Percentiles rank a stretch among this genome's conserved stretches.
These are phyloP conservation scores for Perizoma affinitatum DNA, from an alignment of 2,888 invertebrate species.

Conservation along the genomic window DNA sequence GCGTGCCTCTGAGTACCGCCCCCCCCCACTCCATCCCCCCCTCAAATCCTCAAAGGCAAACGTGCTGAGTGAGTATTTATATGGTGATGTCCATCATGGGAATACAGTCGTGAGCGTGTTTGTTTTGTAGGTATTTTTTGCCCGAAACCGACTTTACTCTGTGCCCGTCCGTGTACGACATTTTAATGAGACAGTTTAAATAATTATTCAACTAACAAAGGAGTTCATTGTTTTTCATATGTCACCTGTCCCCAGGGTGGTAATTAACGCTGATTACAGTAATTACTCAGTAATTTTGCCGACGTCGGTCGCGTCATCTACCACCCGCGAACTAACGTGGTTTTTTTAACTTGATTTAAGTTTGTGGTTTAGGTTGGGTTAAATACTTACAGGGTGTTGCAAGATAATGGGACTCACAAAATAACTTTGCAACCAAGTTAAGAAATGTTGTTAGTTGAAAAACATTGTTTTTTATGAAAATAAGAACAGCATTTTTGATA, in stretches of 20 bases:
- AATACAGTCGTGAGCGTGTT: too few relatives aligned
- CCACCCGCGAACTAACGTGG: constrained; percentile 23
- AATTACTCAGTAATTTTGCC: constrained; percentile 50
- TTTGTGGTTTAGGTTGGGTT: neutral
- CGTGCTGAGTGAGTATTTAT: too few relatives aligned
- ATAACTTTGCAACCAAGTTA: too few relatives aligned
- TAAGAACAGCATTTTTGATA: too few relatives aligned
- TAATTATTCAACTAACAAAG: constrained; percentile 61
- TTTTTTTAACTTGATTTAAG: constrained; percentile 3
- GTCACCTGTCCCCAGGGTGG: constrained; percentile 59
- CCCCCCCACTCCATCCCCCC: too few relatives aligned
- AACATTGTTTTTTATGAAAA: too few relatives aligned
- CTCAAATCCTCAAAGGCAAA: too few relatives aligned
- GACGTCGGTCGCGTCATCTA: constrained; percentile 30
- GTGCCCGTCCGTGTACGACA: constrained; percentile 39
- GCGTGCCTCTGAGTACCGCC: too few relatives aligned
- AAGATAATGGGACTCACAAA: too few relatives aligned
- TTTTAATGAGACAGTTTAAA: constrained; percentile 64
- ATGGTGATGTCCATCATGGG: too few relatives aligned
- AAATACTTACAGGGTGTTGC: neutral
- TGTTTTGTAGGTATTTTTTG: neutral
- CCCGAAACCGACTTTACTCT: constrained; percentile 16
- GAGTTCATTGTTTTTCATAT: constrained; percentile 61
- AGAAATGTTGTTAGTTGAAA: too few relatives aligned
- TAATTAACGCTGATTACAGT: constrained; percentile 66